Evolutionary conservation across 1,140 invertebrate species (phyloP).

Genomic region (Lordiphosa mommai): DNA sequence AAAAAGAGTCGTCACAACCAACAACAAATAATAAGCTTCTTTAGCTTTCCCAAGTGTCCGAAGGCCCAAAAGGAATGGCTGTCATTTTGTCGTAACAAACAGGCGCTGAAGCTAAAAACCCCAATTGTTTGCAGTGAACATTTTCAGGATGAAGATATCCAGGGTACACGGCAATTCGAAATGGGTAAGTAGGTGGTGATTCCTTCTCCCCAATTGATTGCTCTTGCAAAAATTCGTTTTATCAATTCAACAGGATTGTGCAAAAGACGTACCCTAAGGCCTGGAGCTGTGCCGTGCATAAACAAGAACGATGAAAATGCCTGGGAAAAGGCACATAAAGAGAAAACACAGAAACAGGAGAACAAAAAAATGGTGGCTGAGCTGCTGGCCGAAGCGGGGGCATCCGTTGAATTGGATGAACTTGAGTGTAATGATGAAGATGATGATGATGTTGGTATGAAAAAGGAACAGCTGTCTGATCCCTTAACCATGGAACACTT

Average conservation of each 20-base stretch:
- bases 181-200: too few species aligned
- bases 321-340: slow-evolving; percentile 1
- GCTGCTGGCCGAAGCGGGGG: slow-evolving; percentile 15
- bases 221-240: too few species aligned
- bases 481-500: neutral
- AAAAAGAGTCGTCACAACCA: slow-evolving; percentile 1
- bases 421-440: neutral
- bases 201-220: too few species aligned
- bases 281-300: slow-evolving; percentile 28
- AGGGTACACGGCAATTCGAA: slow-evolving; percentile 50
- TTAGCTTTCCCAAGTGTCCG: slow-evolving; percentile 48
- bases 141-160: slow-evolving; percentile 57
- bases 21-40: slow-evolving; percentile 42
- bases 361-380: slow-evolving; percentile 28
- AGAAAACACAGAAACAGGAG: slow-evolving; percentile 7
- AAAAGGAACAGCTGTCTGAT: neutral
- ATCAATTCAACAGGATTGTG: slow-evolving; percentile 7
- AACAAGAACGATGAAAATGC: slow-evolving; percentile 14
- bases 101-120: slow-evolving; percentile 30
- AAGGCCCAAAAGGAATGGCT: slow-evolving; percentile 18
- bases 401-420: too few species aligned
- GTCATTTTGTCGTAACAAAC: slow-evolving; percentile 15
- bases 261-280: slow-evolving; percentile 22
- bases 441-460: neutral
- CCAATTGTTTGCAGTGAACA: slow-evolving; percentile 50